phyloP scores from a whole-genome alignment of 2,797 vertebrate genomes.

The Anniella stebbinsi region DNA sequence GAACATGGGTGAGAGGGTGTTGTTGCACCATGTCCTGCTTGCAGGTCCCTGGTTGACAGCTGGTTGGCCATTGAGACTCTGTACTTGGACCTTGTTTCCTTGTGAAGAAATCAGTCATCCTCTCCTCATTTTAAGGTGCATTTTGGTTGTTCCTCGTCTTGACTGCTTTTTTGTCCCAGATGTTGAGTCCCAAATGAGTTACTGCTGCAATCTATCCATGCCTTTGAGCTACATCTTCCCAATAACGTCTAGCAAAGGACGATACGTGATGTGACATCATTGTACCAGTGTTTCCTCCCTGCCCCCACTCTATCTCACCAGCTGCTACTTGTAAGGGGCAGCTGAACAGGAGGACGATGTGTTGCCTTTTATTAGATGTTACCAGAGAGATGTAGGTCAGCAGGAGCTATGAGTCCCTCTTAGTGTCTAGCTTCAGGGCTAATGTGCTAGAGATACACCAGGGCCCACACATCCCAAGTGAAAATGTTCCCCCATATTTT shows the following conservation, averaged over 20 bases:
- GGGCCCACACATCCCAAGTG: neutral
- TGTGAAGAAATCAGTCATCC: neutral
- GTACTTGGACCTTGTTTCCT: neutral
- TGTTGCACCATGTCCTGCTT: too few species aligned
- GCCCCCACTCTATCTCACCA: neutral
- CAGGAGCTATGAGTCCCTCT: too few species aligned
- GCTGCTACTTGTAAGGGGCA: neutral
- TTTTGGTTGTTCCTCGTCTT: neutral
- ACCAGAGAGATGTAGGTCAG: neutral
- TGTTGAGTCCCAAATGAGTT: neutral
- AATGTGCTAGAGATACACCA: neutral
- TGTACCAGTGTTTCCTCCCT: neutral
- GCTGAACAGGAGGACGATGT: neutral
- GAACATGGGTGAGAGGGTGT: too few species aligned
- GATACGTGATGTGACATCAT: too few species aligned
- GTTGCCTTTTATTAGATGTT: neutral
- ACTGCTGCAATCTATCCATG: neutral
- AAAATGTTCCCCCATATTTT: neutral
- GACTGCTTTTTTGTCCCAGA: neutral
- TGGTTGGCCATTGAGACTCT: neutral
- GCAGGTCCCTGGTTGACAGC: too few species aligned
- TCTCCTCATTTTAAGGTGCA: neutral
- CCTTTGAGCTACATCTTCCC: neutral
- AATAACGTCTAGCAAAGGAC: neutral
- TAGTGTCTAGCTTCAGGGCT: too few species aligned